phyloP scores from a whole-genome alignment of 2,888 invertebrate species.

The Euplexia lucipara region DNA sequence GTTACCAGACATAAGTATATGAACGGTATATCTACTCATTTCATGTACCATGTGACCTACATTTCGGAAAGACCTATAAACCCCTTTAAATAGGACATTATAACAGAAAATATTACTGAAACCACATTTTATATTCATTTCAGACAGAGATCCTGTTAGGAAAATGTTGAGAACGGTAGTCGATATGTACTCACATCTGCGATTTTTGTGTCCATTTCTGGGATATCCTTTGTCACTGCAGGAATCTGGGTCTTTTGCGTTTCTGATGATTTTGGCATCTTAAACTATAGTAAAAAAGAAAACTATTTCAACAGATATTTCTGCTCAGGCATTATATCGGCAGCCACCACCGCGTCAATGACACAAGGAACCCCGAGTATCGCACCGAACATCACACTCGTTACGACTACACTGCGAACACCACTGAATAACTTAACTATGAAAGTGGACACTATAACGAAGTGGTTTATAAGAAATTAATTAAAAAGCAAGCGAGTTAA shows the following conservation, averaged over 20 bases:
- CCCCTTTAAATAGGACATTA: conserved; percentile 8
- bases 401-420: conserved; percentile 45
- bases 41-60: conserved; percentile 58
- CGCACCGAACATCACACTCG: conserved; percentile 78
- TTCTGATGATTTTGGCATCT: conserved; percentile 75
- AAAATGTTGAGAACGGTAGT: conserved; percentile 23
- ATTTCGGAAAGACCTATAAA: conserved; percentile 48
- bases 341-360: conserved; percentile 71
- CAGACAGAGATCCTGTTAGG: neutral
- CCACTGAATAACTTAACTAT: conserved; percentile 50
- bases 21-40: conserved; percentile 19
- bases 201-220: conserved; percentile 80
- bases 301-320: conserved; percentile 73
- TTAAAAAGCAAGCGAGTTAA: conserved; percentile 73
- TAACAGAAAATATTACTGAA: conserved; percentile 3
- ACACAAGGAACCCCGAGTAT: conserved; percentile 69
- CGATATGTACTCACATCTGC: conserved; percentile 83
- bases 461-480: conserved; percentile 72
- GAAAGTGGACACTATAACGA: conserved; percentile 33
- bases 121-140: conserved; percentile 12
- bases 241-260: conserved; percentile 74
- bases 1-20: conserved; percentile 35
- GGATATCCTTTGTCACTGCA: conserved; percentile 76
- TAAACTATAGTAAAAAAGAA: conserved; percentile 59
- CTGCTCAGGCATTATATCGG: conserved; percentile 71